Evolutionary conservation across 2,113 vertebrate genomes (phyloP).

Genomic region (Podarcis muralis): DNA sequence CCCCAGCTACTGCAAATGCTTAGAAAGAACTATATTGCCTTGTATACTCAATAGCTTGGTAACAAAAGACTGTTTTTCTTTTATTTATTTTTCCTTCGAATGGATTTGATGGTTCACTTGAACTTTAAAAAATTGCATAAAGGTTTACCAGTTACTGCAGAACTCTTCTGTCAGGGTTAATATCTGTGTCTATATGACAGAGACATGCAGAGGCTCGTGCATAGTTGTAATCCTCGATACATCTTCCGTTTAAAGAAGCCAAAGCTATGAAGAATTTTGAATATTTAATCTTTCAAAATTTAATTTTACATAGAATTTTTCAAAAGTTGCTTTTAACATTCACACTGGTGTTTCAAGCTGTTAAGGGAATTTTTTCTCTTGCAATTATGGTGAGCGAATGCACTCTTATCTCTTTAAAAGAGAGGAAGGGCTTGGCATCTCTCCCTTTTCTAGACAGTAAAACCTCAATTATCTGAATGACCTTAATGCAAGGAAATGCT

Average conservation of each 20-base stretch:
- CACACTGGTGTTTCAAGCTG: not conserved
- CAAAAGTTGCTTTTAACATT: not conserved
- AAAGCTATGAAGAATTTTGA: not conserved
- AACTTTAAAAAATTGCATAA: conserved; percentile 71
- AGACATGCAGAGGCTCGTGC: not conserved
- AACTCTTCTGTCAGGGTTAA: conserved; percentile 65
- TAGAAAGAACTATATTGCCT: conserved; percentile 67
- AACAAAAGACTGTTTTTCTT: conserved; percentile 66
- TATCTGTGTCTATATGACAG: conserved; percentile 2
- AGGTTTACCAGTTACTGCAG: conserved; percentile 59
- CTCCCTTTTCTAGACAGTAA: not conserved
- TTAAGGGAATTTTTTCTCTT: not conserved
- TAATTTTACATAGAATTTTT: conserved; percentile 3
- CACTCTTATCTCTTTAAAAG: not conserved
- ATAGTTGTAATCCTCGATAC: not conserved
- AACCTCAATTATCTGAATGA: not conserved
- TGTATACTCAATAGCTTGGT: conserved; percentile 66
- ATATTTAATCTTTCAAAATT: not conserved
- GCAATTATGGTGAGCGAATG: not conserved
- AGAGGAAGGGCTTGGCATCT: not conserved
- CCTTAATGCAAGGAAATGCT: not conserved
- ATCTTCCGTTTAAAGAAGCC: conserved; percentile 1
- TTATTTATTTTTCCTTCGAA: conserved; percentile 32
- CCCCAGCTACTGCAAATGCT: conserved; percentile 63
- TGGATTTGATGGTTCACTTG: conserved; percentile 65